These are phyloP conservation scores for Taenioides sp. DNA, from an alignment of 2,797 vertebrate species.

Conservation along the genomic window DNA sequence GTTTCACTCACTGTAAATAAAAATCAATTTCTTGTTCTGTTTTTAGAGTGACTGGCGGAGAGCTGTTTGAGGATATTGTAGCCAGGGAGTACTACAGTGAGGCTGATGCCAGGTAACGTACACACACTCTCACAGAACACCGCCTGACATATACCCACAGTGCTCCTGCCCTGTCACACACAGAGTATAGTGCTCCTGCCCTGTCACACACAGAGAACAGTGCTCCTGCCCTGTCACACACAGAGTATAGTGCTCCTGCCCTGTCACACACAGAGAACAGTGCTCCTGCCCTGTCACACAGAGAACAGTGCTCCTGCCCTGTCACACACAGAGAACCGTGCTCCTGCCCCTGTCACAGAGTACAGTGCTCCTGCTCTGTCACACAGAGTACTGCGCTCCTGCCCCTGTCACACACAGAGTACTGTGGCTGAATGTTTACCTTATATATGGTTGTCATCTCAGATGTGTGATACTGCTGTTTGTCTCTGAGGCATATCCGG, in stretches of 20 bases:
- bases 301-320: no score
- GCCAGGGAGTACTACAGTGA: slow-evolving; percentile 98
- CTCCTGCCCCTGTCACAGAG: no score
- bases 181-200: no score
- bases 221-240: no score
- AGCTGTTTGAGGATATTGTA: slow-evolving; percentile 97
- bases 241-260: no score
- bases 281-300: no score
- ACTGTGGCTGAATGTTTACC: slow-evolving; percentile 32
- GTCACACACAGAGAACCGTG: no score
- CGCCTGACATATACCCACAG: slow-evolving; percentile 32
- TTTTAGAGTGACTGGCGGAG: slow-evolving; percentile 86
- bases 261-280: no score
- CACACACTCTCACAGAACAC: slow-evolving; percentile 37
- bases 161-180: no score
- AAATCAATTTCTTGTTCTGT: slow-evolving; percentile 33
- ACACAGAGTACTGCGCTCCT: no score
- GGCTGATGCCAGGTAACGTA: slow-evolving; percentile 90
- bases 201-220: no score
- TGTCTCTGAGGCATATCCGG: slow-evolving; percentile 48
- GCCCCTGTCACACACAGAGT: background rate
- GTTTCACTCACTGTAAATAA: slow-evolving; percentile 4
- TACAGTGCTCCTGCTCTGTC: no score
- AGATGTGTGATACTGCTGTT: slow-evolving; percentile 59
- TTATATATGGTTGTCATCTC: slow-evolving; percentile 52